Base-by-base conservation (phyloP, 92 coral and sea anemone genomes). In the Actinernus sp. region DNA sequence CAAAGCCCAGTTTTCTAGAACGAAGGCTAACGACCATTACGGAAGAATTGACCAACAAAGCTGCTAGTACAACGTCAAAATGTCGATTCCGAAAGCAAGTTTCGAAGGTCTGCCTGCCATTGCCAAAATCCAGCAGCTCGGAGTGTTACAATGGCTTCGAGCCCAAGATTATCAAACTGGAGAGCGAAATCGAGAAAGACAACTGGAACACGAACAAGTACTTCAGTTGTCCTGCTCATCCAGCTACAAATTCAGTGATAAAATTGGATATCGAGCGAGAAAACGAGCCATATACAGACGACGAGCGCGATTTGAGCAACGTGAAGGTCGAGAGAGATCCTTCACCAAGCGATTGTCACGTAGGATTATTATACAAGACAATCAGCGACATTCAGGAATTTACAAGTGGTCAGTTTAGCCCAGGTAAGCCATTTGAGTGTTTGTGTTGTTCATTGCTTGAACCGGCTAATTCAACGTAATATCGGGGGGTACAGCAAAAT, bases 41-140 rank as follows among this genome's bases (percentile, higher is more conserved):
- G 86, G 91, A 82, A 78, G 82, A 40, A 71, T 71, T 60, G 65
- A 75, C 79, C 13, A 34, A 46, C 55, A 77, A 76, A 43, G 16
- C 17, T 55, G 31, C 24, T 46, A 32, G 28, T 0, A n/a, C 8
- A 6, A 62, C 8, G 9, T 8, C 10, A 17, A 8, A 45, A 0
- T 47, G 62, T 39, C 57, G 34, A 14, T 28, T 9, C 19, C 47
- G 11, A 53, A 49, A 11, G 4, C 8, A 45, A 18, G 22, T 0
- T 3, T 4, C 29, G 18, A 18, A 12, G 19, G 14, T 18, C 12
- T n/a, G n/a, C n/a, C n/a, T n/a, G n/a, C 72, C 59, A 11, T 55
- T 19, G 78, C 76, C 53, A 40, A 40, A n/a, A 21, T 54, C 2
- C 56, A 47, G 54, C 48, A 70, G 23, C 19, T 56, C 28, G 63